Evolutionary conservation across 2,113 vertebrate species (phyloP).

Genomic region (Petromus typicus): DNA sequence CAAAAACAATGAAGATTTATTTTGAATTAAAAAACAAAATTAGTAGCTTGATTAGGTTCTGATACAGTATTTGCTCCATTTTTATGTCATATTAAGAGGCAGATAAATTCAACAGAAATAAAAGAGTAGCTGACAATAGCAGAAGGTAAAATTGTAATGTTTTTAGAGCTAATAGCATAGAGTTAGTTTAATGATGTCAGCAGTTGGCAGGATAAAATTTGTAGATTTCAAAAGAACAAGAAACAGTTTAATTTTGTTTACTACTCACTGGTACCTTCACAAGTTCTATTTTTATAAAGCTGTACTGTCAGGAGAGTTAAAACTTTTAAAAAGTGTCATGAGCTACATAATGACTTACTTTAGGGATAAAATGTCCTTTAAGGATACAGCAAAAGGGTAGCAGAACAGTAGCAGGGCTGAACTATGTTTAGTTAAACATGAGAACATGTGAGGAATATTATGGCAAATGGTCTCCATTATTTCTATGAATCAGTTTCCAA

Average conservation of each 20-base stretch:
- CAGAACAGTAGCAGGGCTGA: not conserved
- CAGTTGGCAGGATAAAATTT: not conserved
- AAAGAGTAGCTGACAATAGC: not conserved
- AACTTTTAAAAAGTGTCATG: not conserved
- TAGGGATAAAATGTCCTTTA: not conserved
- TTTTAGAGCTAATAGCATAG: not conserved
- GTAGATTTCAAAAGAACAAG: not conserved
- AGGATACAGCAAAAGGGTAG: not conserved
- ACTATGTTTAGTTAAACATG: not conserved
- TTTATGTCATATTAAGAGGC: not conserved
- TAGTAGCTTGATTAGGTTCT: not conserved
- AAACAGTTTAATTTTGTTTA: not conserved
- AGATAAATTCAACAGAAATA: not conserved
- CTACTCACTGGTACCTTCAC: not conserved
- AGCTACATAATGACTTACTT: not conserved
- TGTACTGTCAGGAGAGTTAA: not conserved
- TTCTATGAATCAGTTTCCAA: constrained; percentile 39
- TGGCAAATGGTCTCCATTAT: constrained; percentile 9
- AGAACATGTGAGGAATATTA: not conserved
- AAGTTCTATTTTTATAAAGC: not conserved
- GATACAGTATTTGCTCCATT: not conserved
- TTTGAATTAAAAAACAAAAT: not conserved
- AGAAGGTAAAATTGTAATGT: not conserved
- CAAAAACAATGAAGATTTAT: not conserved
- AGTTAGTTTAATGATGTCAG: not conserved